Base-by-base conservation (phyloP, 2,113 vertebrate genomes). In the Leucosticte australis region DNA sequence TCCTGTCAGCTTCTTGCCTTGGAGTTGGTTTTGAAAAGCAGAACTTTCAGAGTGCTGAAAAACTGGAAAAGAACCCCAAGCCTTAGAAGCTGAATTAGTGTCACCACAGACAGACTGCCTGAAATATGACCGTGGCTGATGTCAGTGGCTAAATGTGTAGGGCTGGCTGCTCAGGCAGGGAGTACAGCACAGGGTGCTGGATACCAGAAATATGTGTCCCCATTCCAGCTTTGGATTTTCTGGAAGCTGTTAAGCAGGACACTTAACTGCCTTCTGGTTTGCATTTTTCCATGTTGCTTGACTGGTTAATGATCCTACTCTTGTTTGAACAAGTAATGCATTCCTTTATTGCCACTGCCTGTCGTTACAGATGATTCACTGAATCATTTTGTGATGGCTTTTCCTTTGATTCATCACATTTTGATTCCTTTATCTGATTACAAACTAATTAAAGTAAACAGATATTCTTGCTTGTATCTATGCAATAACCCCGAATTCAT, bases 381-480 rank as follows among this genome's bases (percentile, higher is more conserved):
- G 12, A 80, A 69, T 77, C 20, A 13, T 70, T 89, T 57, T 65
- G 26, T 80, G 26, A 39, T 62, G 59, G 12, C 5, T 94, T 89
- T 91, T 83, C 17, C 28, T 88, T 78, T 82, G 39, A 46, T 62
- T 30, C 24, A 62, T 77, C 42, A 59, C 4, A 27, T 20, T 76
- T 92, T 86, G 6, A 55, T 92, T 86, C 24, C 35, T 80, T 90
- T 62, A 69, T 68, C 53, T 89, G 81, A 90, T 77, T 90, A 83
- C 41, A 85, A 62, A 68, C 30, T 70, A 82, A 93, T 83, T 83
- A 81, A 87, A 92, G 78, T 75, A 82, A 94, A 90, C 56, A 90
- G 35, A 55, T 90, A 63, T 28, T 78, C 74, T 79, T 53, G 12
- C 27, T 68, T 68, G 65, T 84, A 35, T 42, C 62, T 78, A 39